phyloP scores from a whole-genome alignment of 2,113 vertebrate genomes.

The Mugil cephalus region DNA sequence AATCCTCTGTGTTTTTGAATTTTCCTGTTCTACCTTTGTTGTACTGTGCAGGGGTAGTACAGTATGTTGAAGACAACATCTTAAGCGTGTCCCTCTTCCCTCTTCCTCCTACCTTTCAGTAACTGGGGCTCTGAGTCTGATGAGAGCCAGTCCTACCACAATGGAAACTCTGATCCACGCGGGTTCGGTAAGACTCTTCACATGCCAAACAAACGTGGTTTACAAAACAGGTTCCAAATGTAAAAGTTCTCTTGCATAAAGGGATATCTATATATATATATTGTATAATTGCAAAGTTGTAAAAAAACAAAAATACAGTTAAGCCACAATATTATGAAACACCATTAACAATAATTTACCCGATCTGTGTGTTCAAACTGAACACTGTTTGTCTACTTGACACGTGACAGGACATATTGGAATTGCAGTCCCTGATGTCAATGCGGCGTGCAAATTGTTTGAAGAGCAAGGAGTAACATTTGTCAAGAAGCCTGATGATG shows the following conservation, averaged over 20 bases:
- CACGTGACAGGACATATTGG: slow-evolving; percentile 92
- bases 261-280: no score
- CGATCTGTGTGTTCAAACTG: no score
- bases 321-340: no score
- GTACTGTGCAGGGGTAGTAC: no score
- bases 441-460: slow-evolving; percentile 93
- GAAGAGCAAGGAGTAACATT: slow-evolving; percentile 95
- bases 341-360: no score
- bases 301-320: no score
- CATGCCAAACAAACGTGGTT: neutral
- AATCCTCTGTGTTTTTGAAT: neutral
- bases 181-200: slow-evolving; percentile 89
- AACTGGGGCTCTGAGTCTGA: slow-evolving; percentile 98
- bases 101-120: slow-evolving; percentile 76
- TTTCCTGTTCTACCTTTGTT: neutral
- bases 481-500: slow-evolving; percentile 97
- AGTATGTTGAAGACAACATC: neutral
- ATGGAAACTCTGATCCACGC: slow-evolving; percentile 96
- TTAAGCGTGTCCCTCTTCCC: neutral
- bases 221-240: neutral
- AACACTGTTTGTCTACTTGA: neutral
- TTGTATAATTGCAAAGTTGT: neutral
- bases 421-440: slow-evolving; percentile 95
- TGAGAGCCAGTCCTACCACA: slow-evolving; percentile 92
- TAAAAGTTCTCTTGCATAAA: neutral